Base-by-base conservation (phyloP, 1,140 invertebrate genomes). In the Drosophila nannoptera region DNA sequence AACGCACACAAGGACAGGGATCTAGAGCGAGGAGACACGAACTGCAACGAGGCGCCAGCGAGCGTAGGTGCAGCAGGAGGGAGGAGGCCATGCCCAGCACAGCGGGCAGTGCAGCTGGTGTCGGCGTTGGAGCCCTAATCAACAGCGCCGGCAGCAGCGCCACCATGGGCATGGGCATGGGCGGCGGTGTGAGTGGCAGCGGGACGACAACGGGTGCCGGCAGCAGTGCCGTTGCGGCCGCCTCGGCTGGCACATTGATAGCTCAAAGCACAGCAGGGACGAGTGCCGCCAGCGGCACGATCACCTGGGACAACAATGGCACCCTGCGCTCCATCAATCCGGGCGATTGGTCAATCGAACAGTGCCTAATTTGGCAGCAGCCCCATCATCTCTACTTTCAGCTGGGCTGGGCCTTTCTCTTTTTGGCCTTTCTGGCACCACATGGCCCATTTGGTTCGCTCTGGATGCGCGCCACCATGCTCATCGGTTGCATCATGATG, bases 341-440 rank as follows among this genome's bases (percentile, higher is more conserved):
- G 8, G 88, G 81, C 52, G 88, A 89, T 59, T 89, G 88, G 88
- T 89, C 88, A 2, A 87, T 92, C 53, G 90, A 92, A 73, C 91
- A 92, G 77, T 92, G 92, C 77, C 89, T 91, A n/a, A 90, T 90
- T 60, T 92, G 92, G 92, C 90, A 90, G 72, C 91, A 91, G 63
- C 89, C 91, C 6, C 94, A 95, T 88, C 94, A 95, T 89, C 90
- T 94, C 54, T 95, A 94, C 90, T 95, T 95, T 90, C 95, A 97
- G 91, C 90, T 96, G 76, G 95, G 95, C 60, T 96, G 97, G 90
- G 92, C 93, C 53, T 96, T 95, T 87, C 93, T 97, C 73, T 92
- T 96, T 66, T 87, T 96, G 29, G 95, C 95, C 45, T 94, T 96
- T 80, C 90, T 96, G 49, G 94, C 95, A 35, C 94, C 95, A 2